Conservation (phyloP, 2,888 invertebrate species). For the Plagodis pulveraria region DNA sequence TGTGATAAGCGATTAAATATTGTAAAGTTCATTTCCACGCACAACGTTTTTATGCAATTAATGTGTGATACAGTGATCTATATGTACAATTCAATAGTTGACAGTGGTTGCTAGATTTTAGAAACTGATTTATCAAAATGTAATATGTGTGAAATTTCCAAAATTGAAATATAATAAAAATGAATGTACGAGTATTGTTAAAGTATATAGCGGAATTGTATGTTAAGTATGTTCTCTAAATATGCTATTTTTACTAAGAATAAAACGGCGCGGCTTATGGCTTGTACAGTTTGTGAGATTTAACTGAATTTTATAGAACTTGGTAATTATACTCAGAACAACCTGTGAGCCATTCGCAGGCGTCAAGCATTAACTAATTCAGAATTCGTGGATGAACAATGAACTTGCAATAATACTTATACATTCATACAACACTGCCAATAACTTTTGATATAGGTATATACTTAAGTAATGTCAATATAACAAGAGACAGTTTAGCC, state of each 20-base stretch:
- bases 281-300: neutral
- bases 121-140: neutral
- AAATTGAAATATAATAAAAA: no score
- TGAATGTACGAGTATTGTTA: no score
- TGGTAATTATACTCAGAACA: neutral
- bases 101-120: constrained; percentile 17
- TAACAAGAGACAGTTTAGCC: constrained; percentile 46
- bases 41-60: constrained; percentile 50
- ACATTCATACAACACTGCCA: constrained; percentile 11
- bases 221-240: no score
- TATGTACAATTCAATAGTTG: constrained; percentile 38
- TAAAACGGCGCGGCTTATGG: no score
- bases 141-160: neutral
- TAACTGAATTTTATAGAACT: neutral
- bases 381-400: constrained; percentile 11
- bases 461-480: constrained; percentile 11
- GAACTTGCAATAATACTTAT: constrained; percentile 11
- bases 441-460: constrained; percentile 12
- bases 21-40: constrained; percentile 62
- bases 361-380: constrained; percentile 1
- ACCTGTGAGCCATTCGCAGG: constrained; percentile 1
- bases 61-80: constrained; percentile 42
- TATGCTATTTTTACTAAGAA: no score
- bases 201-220: no score
- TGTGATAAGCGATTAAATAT: constrained; percentile 69